Evolutionary conservation across 2,888 invertebrate species (phyloP), one percentile per base, ranked within the genome.

Genomic region (Callyntrura guangdongensis): DNA sequence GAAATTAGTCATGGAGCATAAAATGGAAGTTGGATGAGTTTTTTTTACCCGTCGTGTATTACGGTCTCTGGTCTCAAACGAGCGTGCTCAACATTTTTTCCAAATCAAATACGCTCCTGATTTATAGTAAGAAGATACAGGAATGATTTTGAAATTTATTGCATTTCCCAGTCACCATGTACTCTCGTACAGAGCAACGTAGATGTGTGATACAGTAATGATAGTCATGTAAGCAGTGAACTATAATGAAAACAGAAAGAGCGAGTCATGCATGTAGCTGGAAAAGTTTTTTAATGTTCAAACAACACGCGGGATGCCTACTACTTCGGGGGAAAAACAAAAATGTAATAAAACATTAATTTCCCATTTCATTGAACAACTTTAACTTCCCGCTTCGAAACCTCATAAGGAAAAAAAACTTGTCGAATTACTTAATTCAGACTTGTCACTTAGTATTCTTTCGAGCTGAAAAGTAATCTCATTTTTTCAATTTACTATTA

Each of bases 1-100:
- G 85, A 89, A 79, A 90, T 90, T 81, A 69, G 79, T 59, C 86
- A 90, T 86, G 90, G 86, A 86, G 79, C 86, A 72, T 86, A 72
- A 90, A 90, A 85, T 83, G 85, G 85, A 85, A 90, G 89, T 77
- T 85, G 89, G 85, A 81, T 79, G 27, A 89, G 72, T 83, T 47
- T 64, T 81, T 79, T 49, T 22, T 49, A 20, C 22, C 47, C 72
- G 17, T 22, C 11, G 8, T 17, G 36, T n/a, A 6, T 45, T 17
- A 72, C 20, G 11, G 17, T 17, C 47, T 27, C 56, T 25, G 59
- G 36, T 79, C 27, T 56, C 27, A 56, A 56, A 79, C 59, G 56
- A 56, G 49, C 74, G 74, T 74, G 74, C 74, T 74, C 74, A 74
- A 74, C 69, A 69, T 74, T 49, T 74, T 53, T 74, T 74, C 49